Base-by-base conservation (phyloP, 2,888 invertebrate genomes). In the Trisateles emortualis region DNA sequence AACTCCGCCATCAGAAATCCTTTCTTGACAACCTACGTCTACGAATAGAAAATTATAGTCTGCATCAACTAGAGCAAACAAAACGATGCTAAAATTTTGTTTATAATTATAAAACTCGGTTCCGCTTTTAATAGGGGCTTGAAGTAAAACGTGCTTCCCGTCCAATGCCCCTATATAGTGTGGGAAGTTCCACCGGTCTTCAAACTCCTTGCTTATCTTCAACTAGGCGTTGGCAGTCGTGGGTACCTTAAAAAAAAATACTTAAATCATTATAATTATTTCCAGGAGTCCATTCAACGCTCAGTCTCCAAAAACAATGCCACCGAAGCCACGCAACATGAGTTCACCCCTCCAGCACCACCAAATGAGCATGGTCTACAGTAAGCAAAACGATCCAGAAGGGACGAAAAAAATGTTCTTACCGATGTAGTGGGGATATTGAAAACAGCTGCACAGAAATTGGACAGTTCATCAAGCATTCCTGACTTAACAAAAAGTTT, bases 91-190 rank as follows among this genome's bases (percentile, higher is more conserved):
- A 43, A 50, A 60, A 52, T 44, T 47, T 16, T 48, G 22, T 62
- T 79, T 79, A 48, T 78, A 79, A 51, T 79, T 79, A 46, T 68
- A 70, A 62, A 58, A 78, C 26, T 67, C 54, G 5, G 64, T 52
- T 24, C 71, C 75, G 16, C 67, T 67, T 46, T 65, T 55, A 11
- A 53, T 40, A 35, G 68, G 71, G 44, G 67, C 60, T 42, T 68
- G 58, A 14, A 74, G 42, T 5, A 50, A 36, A 32, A 70, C 52
- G 39, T 73, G 73, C 55, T 70, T 74, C 22, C 65, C 63, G 33
- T 74, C 72, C 41, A 74, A 53, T 17, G 70, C 66, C 14, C 71
- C 73, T 47, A 64, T 39, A 32, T 29, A 26, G 50, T 54, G 48
- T 48, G 53, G 48, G 17, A 67, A 60, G 39, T 71, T 55, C 67